Evolutionary conservation across 2,888 invertebrate species (phyloP).

Genomic region (Tetanocera ferruginea): DNA sequence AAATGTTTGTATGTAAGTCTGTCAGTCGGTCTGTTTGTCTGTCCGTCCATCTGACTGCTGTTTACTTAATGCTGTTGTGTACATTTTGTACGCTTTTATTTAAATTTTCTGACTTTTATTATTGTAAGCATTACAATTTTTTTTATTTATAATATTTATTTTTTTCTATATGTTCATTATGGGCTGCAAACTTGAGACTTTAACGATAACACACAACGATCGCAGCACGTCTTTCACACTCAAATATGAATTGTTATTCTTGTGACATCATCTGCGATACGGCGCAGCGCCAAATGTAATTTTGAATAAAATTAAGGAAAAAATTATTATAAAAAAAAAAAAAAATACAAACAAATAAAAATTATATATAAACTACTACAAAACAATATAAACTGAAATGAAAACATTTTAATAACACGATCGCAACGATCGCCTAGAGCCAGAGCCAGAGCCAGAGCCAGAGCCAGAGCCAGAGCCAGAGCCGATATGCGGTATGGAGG

Average conservation of each 20-base stretch:
- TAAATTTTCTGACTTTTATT: not conserved
- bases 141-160: not conserved
- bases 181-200: conserved; percentile 14
- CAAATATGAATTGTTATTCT: conserved; percentile 24
- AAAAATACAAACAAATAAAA: conserved; percentile 2
- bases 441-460: not conserved
- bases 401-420: conserved; percentile 25
- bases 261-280: conserved; percentile 33
- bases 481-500: conserved; percentile 31
- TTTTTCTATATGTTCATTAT: not conserved
- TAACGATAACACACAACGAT: not conserved
- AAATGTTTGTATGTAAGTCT: no score
- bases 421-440: conserved; percentile 4
- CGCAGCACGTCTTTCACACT: not conserved
- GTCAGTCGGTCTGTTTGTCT: no score
- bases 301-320: conserved; percentile 32
- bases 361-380: not conserved
- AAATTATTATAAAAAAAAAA: not conserved
- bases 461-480: not conserved
- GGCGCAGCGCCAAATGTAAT: conserved; percentile 26
- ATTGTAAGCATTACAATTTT: not conserved
- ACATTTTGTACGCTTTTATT: not conserved
- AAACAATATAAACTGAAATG: not conserved
- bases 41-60: no score
- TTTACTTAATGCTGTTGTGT: not conserved